Evolutionary conservation across 2,113 vertebrate species (phyloP), one percentile per base, ranked within the genome.

Genomic region (Sander vitreus): DNA sequence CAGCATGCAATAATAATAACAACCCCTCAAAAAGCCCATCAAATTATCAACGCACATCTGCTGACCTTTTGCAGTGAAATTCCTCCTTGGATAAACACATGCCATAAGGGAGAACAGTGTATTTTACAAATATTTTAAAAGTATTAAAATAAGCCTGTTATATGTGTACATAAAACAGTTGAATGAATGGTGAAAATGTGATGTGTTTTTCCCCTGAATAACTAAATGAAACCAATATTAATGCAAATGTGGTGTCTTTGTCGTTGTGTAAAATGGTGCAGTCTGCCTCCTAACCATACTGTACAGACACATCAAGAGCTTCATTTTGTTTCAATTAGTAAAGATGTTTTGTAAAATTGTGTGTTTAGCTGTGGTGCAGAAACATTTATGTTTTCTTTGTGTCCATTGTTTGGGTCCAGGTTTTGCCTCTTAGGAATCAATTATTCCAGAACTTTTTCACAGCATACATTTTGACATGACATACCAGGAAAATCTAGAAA

Each of bases 41-140:
- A 63, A 58, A 83, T 89, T 83, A 91, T 86, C 80, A 83, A 68
- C 30, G 71, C 89, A 84, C 81, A 88, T 81, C 83, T 89, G 68
- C 86, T 88, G 83, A 80, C 67, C n/a, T 80, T 86, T 89, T 91
- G 86, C 92, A 92, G 94, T 93, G 87, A 86, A 76, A 78, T 84
- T 81, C 76, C 65, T 87, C 84, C 85, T 91, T 54, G 65, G 66
- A 90, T 76, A 76, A 84, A 90, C 63, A 76, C 68, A 75, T 83
- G 71, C 80, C 86, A 78, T 91, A 87, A 94, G 87, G 90, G 91
- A 92, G 87, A 93, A 93, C 87, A 87, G 91, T 94, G 93, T 95
- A 94, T 95, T 96, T 95, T 95, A 93, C 86, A 93, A 92, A 90
- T 94, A 94, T 93, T 90, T 95, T 87, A 84, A 92, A 94, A 91